Percentiles rank a stretch among this genome's conserved stretches.
phyloP scores from a whole-genome alignment of 2,888 invertebrate species.

The Meghimatium bilineatum region DNA sequence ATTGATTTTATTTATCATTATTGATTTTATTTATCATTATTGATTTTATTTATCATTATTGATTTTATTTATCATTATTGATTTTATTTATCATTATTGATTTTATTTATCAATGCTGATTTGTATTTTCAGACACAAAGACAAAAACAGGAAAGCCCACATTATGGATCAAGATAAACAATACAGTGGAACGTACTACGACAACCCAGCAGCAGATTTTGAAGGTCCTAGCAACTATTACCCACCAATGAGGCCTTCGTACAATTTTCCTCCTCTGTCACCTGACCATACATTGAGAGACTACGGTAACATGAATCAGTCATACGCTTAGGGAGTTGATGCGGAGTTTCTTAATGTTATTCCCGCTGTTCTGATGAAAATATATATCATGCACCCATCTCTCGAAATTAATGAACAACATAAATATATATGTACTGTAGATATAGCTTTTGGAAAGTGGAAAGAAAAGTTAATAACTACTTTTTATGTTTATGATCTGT shows the following conservation, averaged over 20 bases:
- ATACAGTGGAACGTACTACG: slow-evolving; percentile 20
- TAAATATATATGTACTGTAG: no score
- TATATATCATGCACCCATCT: no score
- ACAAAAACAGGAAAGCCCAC: slow-evolving; percentile 35
- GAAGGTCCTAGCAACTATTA: not conserved
- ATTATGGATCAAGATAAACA: slow-evolving; percentile 30
- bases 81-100: not conserved
- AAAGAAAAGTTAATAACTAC: no score
- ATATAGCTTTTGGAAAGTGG: no score
- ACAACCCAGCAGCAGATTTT: slow-evolving; percentile 32
- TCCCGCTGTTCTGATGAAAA: no score
- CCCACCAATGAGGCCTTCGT: slow-evolving; percentile 15
- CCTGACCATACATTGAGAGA: not conserved
- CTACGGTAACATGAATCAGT: slow-evolving; percentile 1
- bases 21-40: no score
- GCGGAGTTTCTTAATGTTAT: no score
- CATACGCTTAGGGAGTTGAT: not conserved
- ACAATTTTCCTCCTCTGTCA: slow-evolving; percentile 38
- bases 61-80: no score
- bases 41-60: no score
- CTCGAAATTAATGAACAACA: no score
- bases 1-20: no score
- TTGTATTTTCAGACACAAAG: slow-evolving; percentile 17
- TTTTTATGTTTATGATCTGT: no score
- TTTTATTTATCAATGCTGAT: not conserved